phyloP scores from a whole-genome alignment of 2,888 invertebrate genomes.

The Drosophila recens region DNA sequence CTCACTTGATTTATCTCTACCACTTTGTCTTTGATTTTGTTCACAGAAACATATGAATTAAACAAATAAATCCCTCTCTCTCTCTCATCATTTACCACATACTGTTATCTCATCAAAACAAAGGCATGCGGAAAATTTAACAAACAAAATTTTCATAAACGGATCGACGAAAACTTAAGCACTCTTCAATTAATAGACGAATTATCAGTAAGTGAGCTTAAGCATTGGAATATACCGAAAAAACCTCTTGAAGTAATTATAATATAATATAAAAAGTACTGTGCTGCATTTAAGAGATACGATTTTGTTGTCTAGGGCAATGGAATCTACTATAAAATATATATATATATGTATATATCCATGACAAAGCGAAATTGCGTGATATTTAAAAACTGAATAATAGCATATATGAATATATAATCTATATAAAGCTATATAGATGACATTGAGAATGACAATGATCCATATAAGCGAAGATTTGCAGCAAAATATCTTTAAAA shows the following conservation, averaged over 20 bases:
- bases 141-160: constrained; percentile 8
- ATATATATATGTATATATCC: neutral
- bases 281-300: neutral
- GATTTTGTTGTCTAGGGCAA: constrained; percentile 3
- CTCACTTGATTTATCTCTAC: neutral
- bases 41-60: constrained; percentile 3
- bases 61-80: constrained; percentile 11
- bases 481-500: neutral
- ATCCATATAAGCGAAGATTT: neutral
- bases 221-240: no score
- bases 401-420: neutral
- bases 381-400: constrained; percentile 5
- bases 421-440: neutral
- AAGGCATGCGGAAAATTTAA: constrained; percentile 17
- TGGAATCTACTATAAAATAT: neutral
- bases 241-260: neutral
- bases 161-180: constrained; percentile 9
- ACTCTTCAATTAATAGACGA: constrained; percentile 7
- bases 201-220: neutral
- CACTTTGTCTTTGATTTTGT: constrained; percentile 4
- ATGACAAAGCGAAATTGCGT: neutral
- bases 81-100: constrained; percentile 4
- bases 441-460: constrained; percentile 6
- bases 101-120: constrained; percentile 17
- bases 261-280: neutral